A percentile compares a stretch with the other conserved stretches of the same genome.
These are phyloP conservation scores for Nesoenas mayeri DNA, from an alignment of 2,113 vertebrate genomes.

Conservation along the genomic window DNA sequence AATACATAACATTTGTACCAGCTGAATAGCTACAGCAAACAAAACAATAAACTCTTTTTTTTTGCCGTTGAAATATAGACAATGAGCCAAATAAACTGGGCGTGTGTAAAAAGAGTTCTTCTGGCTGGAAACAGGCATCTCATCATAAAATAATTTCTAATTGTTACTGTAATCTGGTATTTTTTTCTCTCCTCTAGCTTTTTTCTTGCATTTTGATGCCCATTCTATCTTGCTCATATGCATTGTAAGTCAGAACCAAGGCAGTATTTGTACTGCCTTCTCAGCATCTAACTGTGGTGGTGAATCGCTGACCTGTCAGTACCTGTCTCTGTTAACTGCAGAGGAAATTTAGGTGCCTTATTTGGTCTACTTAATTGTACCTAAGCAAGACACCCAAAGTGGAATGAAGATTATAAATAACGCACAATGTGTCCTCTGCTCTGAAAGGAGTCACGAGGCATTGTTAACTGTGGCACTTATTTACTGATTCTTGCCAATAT, in stretches of 20 bases:
- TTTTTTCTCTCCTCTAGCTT: background rate
- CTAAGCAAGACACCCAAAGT: background rate
- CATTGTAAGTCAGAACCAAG: background rate
- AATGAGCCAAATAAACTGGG: background rate
- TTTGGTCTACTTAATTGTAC: background rate
- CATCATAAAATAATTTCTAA: background rate
- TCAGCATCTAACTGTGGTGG: background rate
- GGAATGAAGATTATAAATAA: background rate
- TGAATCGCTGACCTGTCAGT: fast-evolving
- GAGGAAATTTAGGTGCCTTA: background rate
- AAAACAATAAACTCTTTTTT: background rate
- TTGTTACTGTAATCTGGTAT: background rate
- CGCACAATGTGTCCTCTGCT: background rate
- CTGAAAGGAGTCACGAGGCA: background rate
- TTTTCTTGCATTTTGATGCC: background rate
- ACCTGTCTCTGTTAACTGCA: background rate
- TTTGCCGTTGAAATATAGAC: background rate
- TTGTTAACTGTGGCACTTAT: background rate
- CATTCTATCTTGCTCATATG: background rate
- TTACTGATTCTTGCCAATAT: background rate
- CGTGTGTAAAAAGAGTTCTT: background rate
- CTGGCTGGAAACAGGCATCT: background rate
- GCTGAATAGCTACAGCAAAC: slow-evolving; percentile 20
- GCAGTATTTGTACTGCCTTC: background rate
- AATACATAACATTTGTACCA: slow-evolving; percentile 29